Base-by-base conservation (phyloP, 2,113 vertebrate species). In the Brevimyrus niger region DNA sequence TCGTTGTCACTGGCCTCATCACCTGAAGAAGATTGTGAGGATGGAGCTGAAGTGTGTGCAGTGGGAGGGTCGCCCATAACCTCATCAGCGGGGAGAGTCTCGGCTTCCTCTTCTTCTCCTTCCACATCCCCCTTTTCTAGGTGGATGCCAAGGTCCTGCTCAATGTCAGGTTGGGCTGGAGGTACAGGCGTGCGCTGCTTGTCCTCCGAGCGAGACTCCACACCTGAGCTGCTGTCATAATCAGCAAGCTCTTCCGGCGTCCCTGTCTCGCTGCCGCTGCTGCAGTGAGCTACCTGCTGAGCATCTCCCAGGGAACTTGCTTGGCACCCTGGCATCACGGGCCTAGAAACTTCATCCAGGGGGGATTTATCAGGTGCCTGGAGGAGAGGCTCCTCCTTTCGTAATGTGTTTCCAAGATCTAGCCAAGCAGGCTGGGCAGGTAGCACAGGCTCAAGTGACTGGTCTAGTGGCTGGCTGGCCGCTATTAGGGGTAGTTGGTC, bases 191-290 rank as follows among this genome's bases (percentile, higher is more conserved):
- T 89, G 13, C 91, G 90, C 55, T 88, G 82, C 61, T 91, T 93
- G 19, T 90, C 93, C 50, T 94, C 93, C 0, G 92, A 92, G 21
- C 92, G 92, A 21, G 92, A 93, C 69, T 93, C 95, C 8, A 91
- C 90, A 0, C 92, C 94, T 0, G 90, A 89, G 88, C 93, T 95
- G 44, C 93, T 95, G 76, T 94, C 95, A n/a, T 94, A 94, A 27
- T 95, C 95, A 3, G 93, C 92, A 2, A 95, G 92, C 55, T 97
- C 96, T 89, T 97, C 96, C 0, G 96, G 96, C 0, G 95, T 96
- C 91, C 96, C 96, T 0, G 94, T 94, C 89, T 95, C 96, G 6
- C 96, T 96, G 93, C 95, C 96, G 7, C 96, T 96, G 93, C 95
- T 95, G 91, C 94, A 95, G 91, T 95, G 93, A 9, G 93, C 94